Evolutionary conservation across 1,140 invertebrate genomes (phyloP), one percentile per base, ranked within the genome.

Genomic region (Camponotus vicinus): DNA sequence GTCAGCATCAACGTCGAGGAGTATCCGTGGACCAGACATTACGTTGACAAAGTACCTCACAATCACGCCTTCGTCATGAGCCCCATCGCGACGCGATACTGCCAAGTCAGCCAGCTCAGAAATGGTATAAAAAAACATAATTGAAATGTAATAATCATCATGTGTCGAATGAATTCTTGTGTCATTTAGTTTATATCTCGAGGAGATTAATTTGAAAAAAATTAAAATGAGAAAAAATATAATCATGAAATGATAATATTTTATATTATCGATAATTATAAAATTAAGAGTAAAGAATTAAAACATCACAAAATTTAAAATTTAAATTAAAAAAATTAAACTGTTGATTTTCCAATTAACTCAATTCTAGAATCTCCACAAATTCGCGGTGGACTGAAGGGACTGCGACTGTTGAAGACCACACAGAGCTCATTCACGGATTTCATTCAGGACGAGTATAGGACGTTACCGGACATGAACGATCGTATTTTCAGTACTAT

Each of bases 61-160:
- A 75, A 75, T 59, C 71, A 75, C 21, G 71, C 71, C 37, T 75
- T 75, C 55, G 15, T 75, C n/a, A 75, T 75, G 71, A 27, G 21
- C 6, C 71, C 71, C n/a, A 61, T 55, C 55, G 71, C 55, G 34
- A 75, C 71, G n/a, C 57, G 71, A 27, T 75, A 40, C 21, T 75
- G 71, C 7, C 71, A 75, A 75, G 71, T 75, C 55, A 75, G 71
- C n/a, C 71, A 75, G 71, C n/a, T 75, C 34, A 40, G 55, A 61
- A 75, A 75, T 21, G 71, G 71, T 75, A 75, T 11, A 37, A 55
- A 73, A 21, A 13, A 42, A 9, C 27, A 27, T 27, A 27, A 27
- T 27, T 27, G 27, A 27, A 27, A 27, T 27, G 27, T 27, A 27
- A 27, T 27, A 27, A 27, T 27, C 27, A 27, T 27, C 27, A 1